Conservation (phyloP, 53 echinoderm and acorn worm genomes). For the Paracentrotus lividus region DNA sequence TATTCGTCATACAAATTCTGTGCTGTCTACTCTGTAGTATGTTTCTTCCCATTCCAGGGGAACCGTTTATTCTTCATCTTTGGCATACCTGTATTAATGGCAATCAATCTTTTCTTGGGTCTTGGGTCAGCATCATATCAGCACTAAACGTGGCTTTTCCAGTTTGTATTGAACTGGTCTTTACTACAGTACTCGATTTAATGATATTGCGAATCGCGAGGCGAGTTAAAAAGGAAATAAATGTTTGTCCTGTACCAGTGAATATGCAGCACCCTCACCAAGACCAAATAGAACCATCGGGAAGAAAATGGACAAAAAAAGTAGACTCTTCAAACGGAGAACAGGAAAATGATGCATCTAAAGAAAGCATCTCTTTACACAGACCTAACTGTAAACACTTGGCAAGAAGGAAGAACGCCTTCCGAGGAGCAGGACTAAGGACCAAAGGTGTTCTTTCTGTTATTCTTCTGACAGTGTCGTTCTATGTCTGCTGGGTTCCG, state of each 20-base stretch:
- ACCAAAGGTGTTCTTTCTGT: slow-evolving; percentile 4
- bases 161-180: slow-evolving; percentile 16
- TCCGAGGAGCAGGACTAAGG: slow-evolving; percentile 1
- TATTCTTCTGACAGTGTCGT: not conserved
- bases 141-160: not conserved
- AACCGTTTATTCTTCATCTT: not conserved
- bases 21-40: not conserved
- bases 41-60: slow-evolving; percentile 10
- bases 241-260: not conserved
- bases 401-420: not conserved
- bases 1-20: not conserved
- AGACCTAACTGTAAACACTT: not conserved
- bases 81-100: not conserved
- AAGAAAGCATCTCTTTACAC: not conserved
- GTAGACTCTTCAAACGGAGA: not conserved
- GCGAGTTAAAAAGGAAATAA: not conserved
- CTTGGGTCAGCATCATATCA: not conserved
- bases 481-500: slow-evolving; percentile 11
- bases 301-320: not conserved
- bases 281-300: not conserved
- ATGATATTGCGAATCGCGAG: not conserved
- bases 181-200: not conserved
- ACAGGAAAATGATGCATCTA: not conserved
- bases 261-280: not conserved
- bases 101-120: not conserved